These are phyloP conservation scores for Chalcosyrphus nemorum DNA, from an alignment of 2,888 invertebrate species.

Conservation along the genomic window DNA sequence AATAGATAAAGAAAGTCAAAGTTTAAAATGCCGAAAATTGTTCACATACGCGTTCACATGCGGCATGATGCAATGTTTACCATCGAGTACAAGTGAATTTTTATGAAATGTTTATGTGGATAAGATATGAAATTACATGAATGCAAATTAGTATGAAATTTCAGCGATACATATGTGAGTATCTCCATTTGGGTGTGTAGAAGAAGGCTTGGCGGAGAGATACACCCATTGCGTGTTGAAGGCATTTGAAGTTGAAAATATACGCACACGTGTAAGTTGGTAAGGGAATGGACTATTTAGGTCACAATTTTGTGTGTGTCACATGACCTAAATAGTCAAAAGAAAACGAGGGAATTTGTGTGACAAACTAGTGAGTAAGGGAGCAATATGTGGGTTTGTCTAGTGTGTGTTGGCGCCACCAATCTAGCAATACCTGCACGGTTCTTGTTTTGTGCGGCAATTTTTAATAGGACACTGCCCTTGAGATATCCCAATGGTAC, in stretches of 20 bases:
- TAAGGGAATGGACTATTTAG: no score
- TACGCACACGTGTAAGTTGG: no score
- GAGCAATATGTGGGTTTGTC: no score
- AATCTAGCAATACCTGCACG: no score
- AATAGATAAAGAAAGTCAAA: slow-evolving; percentile 22
- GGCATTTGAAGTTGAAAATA: not conserved
- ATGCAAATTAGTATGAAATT: not conserved
- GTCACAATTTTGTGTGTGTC: no score
- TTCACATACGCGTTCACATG: slow-evolving; percentile 4
- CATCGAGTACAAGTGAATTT: not conserved
- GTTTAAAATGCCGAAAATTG: not conserved
- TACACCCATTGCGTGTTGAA: not conserved
- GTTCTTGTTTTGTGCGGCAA: no score
- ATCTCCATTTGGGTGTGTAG: not conserved
- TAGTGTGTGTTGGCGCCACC: no score
- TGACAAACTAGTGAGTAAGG: no score
- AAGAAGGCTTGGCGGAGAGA: not conserved
- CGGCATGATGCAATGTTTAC: slow-evolving; percentile 12
- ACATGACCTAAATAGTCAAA: no score
- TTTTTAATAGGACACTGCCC: no score
- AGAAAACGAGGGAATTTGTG: no score
- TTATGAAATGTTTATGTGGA: not conserved
- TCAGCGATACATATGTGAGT: not conserved
- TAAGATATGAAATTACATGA: slow-evolving; percentile 5
- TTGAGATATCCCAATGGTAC: no score